Base-by-base conservation (phyloP, 2,888 invertebrate species). In the Adelphocoris suturalis region DNA sequence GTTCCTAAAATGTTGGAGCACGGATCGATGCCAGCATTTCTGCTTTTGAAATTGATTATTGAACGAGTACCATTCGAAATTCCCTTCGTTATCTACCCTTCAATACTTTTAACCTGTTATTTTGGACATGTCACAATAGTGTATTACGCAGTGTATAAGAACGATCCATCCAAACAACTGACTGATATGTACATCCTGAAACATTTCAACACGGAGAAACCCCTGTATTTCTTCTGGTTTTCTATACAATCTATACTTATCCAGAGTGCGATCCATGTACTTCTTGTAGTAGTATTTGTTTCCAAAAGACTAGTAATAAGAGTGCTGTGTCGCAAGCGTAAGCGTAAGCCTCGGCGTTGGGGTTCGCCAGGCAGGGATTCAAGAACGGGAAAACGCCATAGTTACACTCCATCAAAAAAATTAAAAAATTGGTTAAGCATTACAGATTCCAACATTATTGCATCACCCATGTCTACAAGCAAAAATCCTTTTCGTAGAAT, bases 51-150 rank as follows among this genome's bases (percentile, higher is more conserved):
- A 76, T 47, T 87, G 9, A 23, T 87, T 7, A n/a, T 75, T 14
- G 87, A 87, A 47, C 68, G 87, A 4, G 48, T 76, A 1, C 87
- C 87, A 52, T 87, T 48, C 52, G 76, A 46, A 75, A 76, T 87
- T 7, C 37, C 48, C 0, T 47, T 37, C 76, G 48, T 87, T 12
- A 47, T 75, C 27, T 76, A 76, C 75, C 78, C 87, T 7, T n/a
- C 76, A 13, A 9, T 75, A 13, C 14, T 75, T 47, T 16, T 87
- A n/a, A 1, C 27, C 9, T 48, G 46, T 13, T 87, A 87, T 28
- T 87, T 87, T 37, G n/a, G 3, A n/a, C 37, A 85, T 12, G 85
- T 85, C n/a, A 57, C 37, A n/a, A 61, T 85, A 1, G 27, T 16
- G n/a, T 57, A 85, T 16, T 55, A 55, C 16, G 14, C 28, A 14